Base-by-base conservation (phyloP, 2,113 vertebrate species). In the Hippocampus comes region DNA sequence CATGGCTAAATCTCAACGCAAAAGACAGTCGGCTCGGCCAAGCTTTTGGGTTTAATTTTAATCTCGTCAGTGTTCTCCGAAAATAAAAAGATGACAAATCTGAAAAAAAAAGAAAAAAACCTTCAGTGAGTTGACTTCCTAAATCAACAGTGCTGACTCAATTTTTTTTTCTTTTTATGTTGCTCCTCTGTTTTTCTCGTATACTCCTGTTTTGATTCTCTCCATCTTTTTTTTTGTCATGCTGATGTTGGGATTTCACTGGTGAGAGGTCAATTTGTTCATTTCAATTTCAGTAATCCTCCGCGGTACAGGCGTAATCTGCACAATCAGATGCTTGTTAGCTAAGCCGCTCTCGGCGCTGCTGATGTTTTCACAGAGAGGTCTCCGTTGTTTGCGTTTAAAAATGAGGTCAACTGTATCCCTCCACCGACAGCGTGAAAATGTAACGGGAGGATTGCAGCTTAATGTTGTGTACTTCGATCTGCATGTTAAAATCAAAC, bases 321-420 rank as follows among this genome's bases (percentile, higher is more conserved):
- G 77, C 81, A 88, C 81, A 88, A 90, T 89, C 89, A 86, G 87
- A 85, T 81, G 86, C 86, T 88, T 67, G 83, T 89, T 88, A 89
- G 89, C 81, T 90, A 80, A 90, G 75, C 86, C 11, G 70, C 84
- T 86, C 74, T 78, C 59, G 9, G 74, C 65, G 3, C 73, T 80
- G 73, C 73, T 17, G 10, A 71, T 41, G 63, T 63, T 85, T 80
- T 69, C 27, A 8, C 78, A 12, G 17, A 53, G 61, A 41, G 56
- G 55, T 56, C 63, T 70, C 68, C 67, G 84, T 82, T 80, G 65
- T 85, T 78, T 25, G 20, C 38, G 46, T 27, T 48, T 20, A 30
- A 74, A 85, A 87, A 87, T 21, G 12, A 84, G 86, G 86, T 87
- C 87, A 86, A 69, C 73, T 43, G 67, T 71, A 66, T 56, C 71